Evolutionary conservation across 2,113 vertebrate genomes (phyloP).

Genomic region (Buteo buteo): DNA sequence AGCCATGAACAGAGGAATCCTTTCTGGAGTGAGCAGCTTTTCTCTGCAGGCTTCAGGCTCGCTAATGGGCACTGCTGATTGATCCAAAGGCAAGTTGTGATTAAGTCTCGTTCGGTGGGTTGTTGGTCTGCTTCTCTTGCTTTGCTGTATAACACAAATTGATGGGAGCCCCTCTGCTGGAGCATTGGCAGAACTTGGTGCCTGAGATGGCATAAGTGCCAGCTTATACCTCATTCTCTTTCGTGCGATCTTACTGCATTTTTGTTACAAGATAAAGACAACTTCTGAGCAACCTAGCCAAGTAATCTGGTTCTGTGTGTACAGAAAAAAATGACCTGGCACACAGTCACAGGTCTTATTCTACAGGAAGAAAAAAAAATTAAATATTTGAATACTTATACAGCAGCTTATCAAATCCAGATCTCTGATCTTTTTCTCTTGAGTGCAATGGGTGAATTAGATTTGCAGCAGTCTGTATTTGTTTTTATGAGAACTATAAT

Average conservation of each 20-base stretch:
- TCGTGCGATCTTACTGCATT: background rate
- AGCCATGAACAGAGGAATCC: background rate
- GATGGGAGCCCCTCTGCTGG: background rate
- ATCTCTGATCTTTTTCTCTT: constrained; percentile 15
- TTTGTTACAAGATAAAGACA: background rate
- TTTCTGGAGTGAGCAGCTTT: background rate
- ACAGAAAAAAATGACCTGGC: background rate
- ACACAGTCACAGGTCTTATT: background rate
- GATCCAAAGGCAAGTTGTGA: background rate
- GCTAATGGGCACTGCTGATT: background rate
- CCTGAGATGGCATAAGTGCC: background rate
- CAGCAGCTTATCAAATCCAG: background rate
- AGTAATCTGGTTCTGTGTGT: background rate
- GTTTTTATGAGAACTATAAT: constrained; percentile 44
- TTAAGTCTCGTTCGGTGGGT: background rate
- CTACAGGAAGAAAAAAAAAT: background rate
- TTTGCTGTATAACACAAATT: background rate
- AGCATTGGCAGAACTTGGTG: background rate
- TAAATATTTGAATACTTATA: background rate
- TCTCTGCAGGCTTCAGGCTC: background rate
- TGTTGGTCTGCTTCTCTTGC: background rate
- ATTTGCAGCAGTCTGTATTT: constrained; percentile 19
- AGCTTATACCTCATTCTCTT: background rate
- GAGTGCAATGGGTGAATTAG: background rate
- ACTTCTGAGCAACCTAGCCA: background rate